phyloP scores from a whole-genome alignment of 2,113 vertebrate species.

The Aspidoscelis tigris region DNA sequence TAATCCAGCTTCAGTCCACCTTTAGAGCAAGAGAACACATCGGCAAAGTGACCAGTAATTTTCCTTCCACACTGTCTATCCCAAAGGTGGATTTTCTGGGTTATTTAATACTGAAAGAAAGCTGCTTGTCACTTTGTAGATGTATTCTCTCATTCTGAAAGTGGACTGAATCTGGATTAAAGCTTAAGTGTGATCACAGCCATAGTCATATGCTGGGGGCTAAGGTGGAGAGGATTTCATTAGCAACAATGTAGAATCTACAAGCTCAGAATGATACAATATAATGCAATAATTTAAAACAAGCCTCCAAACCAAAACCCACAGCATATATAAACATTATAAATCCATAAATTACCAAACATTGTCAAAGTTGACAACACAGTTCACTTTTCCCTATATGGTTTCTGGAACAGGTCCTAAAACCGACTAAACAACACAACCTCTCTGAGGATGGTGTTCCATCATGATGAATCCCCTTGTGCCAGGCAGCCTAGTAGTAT shows the following conservation, averaged over 20 bases:
- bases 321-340: neutral
- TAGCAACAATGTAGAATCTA: slow-evolving; percentile 8
- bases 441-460: neutral
- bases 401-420: neutral
- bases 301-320: too few species aligned
- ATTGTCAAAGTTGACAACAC: neutral
- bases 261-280: neutral
- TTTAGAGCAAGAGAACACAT: too few species aligned
- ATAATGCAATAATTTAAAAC: neutral
- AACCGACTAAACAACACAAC: neutral
- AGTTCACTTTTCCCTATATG: neutral
- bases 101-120: too few species aligned
- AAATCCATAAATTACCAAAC: neutral
- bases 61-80: too few species aligned
- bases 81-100: too few species aligned
- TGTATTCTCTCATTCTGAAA: too few species aligned
- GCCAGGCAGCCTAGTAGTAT: neutral
- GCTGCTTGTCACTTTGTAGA: too few species aligned
- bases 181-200: too few species aligned
- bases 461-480: neutral
- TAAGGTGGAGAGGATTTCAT: neutral
- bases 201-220: neutral
- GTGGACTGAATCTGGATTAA: too few species aligned
- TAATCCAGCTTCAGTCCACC: too few species aligned
- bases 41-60: too few species aligned